phyloP scores from a whole-genome alignment of 2,113 vertebrate species.

The Grammomys dolichurus region DNA sequence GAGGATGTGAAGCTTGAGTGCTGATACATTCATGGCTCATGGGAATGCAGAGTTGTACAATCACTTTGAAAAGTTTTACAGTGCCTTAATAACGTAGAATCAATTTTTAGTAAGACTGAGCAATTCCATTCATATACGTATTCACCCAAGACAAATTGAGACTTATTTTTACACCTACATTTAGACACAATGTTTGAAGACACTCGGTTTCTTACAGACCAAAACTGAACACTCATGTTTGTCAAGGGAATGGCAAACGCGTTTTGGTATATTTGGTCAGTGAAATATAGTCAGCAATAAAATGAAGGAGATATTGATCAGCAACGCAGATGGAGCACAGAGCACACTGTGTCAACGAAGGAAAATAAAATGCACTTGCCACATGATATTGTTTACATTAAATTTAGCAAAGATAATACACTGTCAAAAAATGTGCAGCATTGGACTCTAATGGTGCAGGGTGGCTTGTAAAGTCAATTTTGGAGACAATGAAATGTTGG shows the following conservation, averaged over 20 bases:
- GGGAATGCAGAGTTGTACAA: neutral
- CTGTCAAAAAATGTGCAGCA: neutral
- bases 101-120: neutral
- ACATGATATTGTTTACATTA: neutral
- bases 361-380: neutral
- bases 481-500: neutral
- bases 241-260: neutral
- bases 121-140: neutral
- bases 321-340: neutral
- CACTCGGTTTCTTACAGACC: neutral
- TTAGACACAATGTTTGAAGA: neutral
- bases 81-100: neutral
- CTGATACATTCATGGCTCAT: too few relatives aligned
- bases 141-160: neutral
- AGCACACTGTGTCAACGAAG: neutral
- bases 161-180: neutral
- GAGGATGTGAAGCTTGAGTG: neutral
- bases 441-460: neutral
- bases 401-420: neutral
- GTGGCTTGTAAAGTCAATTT: neutral
- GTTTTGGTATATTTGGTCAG: neutral
- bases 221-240: neutral
- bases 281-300: neutral
- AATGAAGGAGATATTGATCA: neutral
- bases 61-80: neutral